phyloP scores from a whole-genome alignment of 2,888 invertebrate species.

The Phaonia tiefii region DNA sequence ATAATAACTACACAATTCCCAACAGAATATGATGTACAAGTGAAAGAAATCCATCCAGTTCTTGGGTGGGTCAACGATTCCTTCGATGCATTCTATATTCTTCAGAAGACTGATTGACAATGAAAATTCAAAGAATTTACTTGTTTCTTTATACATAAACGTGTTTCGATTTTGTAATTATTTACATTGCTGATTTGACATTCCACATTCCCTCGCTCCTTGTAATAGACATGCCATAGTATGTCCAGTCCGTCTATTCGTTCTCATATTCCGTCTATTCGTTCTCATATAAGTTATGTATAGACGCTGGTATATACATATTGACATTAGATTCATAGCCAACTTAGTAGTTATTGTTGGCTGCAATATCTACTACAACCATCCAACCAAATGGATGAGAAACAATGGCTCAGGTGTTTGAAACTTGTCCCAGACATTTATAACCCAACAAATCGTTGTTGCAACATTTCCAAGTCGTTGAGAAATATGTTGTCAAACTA shows the following conservation, averaged over 20 bases:
- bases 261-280: background rate
- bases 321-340: background rate
- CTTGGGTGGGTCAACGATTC: no score
- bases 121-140: background rate
- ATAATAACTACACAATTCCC: background rate
- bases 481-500: constrained; percentile 61
- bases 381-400: background rate
- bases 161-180: constrained; percentile 52
- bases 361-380: background rate
- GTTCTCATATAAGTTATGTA: background rate
- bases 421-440: constrained; percentile 24
- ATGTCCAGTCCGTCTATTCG: constrained; percentile 3
- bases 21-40: background rate
- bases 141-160: constrained; percentile 42
- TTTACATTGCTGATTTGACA: constrained; percentile 19
- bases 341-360: background rate
- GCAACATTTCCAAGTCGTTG: constrained; percentile 26
- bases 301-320: background rate
- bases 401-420: constrained; percentile 28
- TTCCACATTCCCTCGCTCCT: background rate
- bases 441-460: background rate
- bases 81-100: no score
- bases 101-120: background rate
- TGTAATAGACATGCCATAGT: no score
- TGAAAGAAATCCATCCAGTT: background rate